These are phyloP conservation scores for Hedya salicella DNA, from an alignment of 2,888 invertebrate genomes.

Conservation along the genomic window DNA sequence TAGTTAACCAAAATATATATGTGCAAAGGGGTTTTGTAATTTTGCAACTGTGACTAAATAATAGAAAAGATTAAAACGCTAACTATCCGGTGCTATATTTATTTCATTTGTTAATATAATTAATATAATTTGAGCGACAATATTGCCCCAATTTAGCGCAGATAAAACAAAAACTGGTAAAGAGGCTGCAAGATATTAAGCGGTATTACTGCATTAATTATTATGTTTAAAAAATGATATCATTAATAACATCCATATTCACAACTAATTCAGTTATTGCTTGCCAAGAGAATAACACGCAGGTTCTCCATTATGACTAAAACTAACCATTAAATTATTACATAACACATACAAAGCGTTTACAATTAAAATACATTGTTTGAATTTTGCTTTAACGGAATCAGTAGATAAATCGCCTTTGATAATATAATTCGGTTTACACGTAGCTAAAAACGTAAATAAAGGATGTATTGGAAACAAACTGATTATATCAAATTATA, in stretches of 20 bases:
- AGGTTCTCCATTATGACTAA: constrained; percentile 45
- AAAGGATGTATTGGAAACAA: too few relatives aligned
- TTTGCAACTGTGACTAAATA: not conserved
- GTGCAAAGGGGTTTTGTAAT: not conserved
- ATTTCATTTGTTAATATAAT: too few relatives aligned
- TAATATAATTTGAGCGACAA: not conserved
- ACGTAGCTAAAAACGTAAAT: not conserved
- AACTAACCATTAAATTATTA: constrained; percentile 46
- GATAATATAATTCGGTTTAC: not conserved
- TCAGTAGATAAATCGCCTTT: constrained; percentile 15
- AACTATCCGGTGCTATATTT: too few relatives aligned
- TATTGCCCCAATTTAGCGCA: not conserved
- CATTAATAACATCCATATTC: constrained; percentile 48
- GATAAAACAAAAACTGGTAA: not conserved
- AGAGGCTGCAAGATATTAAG: constrained; percentile 55
- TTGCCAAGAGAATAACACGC: constrained; percentile 60
- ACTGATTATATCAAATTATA: too few relatives aligned
- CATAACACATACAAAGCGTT: constrained; percentile 47
- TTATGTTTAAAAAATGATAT: constrained; percentile 52
- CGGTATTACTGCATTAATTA: constrained; percentile 55
- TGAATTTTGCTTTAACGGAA: constrained; percentile 33
- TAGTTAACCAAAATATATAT: too few relatives aligned
- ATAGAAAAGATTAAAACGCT: not conserved
- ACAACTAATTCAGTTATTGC: constrained; percentile 60
- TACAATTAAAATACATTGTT: constrained; percentile 29